phyloP scores from a whole-genome alignment of 2,888 invertebrate species.

The Pterostichus niger region DNA sequence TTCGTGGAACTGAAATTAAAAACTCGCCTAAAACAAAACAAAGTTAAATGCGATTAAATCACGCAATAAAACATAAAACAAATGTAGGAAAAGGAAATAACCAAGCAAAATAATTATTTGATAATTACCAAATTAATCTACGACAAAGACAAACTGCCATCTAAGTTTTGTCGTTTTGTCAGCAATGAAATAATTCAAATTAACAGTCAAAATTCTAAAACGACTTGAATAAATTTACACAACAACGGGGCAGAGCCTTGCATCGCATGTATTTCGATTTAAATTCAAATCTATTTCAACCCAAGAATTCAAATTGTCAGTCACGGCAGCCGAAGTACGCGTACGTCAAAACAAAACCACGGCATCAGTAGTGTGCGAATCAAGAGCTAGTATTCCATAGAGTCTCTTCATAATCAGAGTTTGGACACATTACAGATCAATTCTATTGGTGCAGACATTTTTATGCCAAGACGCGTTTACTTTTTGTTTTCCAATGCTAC shows the following conservation, averaged over 20 bases:
- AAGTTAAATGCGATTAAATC: conserved; percentile 13
- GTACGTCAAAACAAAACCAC: neutral
- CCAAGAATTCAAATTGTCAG: conserved; percentile 51
- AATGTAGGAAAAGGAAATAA: neutral
- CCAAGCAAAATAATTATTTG: neutral
- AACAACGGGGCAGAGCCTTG: conserved; percentile 23
- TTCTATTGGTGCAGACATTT: too few relatives aligned
- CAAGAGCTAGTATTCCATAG: too few relatives aligned
- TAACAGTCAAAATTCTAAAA: conserved; percentile 42
- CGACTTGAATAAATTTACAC: conserved; percentile 43
- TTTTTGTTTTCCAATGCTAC: too few relatives aligned
- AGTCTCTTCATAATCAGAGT: too few relatives aligned
- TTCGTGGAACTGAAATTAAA: neutral
- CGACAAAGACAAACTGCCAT: conserved; percentile 42
- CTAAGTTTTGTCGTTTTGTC: conserved; percentile 39
- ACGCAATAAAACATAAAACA: conserved; percentile 18
- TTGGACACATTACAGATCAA: too few relatives aligned
- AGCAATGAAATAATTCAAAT: conserved; percentile 50
- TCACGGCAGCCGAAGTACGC: conserved; percentile 14
- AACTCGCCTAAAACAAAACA: too few relatives aligned
- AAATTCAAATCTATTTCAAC: conserved; percentile 52
- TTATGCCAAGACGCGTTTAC: too few relatives aligned
- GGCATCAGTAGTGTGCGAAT: too few relatives aligned
- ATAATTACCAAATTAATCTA: conserved; percentile 46
- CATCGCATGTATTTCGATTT: conserved; percentile 47